These are phyloP conservation scores for Dicaeum eximium DNA, from an alignment of 2,113 vertebrate species.

Conservation along the genomic window DNA sequence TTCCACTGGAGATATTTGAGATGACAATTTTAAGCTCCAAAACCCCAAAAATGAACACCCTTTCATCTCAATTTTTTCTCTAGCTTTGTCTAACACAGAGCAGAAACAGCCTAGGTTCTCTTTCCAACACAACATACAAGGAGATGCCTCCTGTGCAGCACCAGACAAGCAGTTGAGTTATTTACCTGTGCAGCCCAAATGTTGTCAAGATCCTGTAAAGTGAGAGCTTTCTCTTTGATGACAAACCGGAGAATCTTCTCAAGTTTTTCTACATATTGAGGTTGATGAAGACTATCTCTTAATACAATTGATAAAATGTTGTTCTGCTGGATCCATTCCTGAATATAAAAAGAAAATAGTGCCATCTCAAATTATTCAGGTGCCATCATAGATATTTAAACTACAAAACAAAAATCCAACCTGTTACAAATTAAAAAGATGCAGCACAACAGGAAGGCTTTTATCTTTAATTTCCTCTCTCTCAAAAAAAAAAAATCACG, in stretches of 20 bases:
- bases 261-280: slow-evolving; percentile 98
- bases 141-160: neutral
- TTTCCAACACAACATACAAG: neutral
- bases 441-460: neutral
- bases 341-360: slow-evolving; percentile 40
- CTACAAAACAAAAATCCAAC: neutral
- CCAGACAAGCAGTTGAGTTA: neutral
- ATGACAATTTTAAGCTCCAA: neutral
- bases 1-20: neutral
- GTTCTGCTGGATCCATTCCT: slow-evolving; percentile 99
- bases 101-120: neutral
- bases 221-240: slow-evolving; percentile 98
- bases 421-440: neutral
- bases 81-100: neutral
- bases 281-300: slow-evolving; percentile 97
- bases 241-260: slow-evolving; percentile 99
- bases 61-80: neutral
- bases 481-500: neutral
- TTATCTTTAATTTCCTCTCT: neutral
- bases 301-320: slow-evolving; percentile 98
- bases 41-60: neutral
- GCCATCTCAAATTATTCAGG: slow-evolving; percentile 29
- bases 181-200: slow-evolving; percentile 99
- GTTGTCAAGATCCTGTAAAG: slow-evolving; percentile 97
- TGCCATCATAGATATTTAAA: neutral